Conservation (phyloP, 2,113 vertebrate species). For the Dinomys branickii region DNA sequence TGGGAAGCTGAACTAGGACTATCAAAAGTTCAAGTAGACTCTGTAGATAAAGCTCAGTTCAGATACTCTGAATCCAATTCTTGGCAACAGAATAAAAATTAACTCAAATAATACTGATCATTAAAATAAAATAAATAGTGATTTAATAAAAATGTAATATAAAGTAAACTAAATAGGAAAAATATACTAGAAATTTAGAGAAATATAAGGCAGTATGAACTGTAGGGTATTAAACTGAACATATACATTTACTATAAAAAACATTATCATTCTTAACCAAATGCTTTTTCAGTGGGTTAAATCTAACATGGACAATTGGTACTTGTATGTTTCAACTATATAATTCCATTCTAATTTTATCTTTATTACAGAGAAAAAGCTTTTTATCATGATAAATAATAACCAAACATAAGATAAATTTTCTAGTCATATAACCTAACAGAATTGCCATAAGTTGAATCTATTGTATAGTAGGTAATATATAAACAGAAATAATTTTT, state of each 20-base stretch:
- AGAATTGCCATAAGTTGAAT: slow-evolving; percentile 65
- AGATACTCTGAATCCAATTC: neutral
- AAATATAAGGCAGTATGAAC: neutral
- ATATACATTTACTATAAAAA: neutral
- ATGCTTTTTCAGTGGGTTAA: neutral
- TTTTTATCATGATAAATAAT: slow-evolving; percentile 78
- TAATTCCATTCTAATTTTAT: slow-evolving; percentile 80
- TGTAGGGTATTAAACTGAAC: neutral
- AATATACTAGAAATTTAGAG: neutral
- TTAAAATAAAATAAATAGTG: neutral
- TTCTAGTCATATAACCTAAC: slow-evolving; percentile 73
- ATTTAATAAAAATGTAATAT: neutral
- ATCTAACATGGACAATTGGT: neutral
- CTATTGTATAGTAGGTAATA: slow-evolving; percentile 64
- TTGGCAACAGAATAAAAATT: neutral
- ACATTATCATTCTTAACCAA: neutral
- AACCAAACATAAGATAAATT: slow-evolving; percentile 75
- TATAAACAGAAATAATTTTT: slow-evolving; percentile 47
- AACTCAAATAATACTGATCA: neutral
- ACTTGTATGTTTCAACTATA: neutral
- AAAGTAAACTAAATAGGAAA: neutral
- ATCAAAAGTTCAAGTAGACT: neutral
- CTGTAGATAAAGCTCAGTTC: neutral
- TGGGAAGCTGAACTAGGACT: neutral
- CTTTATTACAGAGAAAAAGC: slow-evolving; percentile 71